Percentiles rank a stretch among this genome's conserved stretches.
Evolutionary conservation across 2,888 invertebrate species (phyloP).

Genomic region (Zhuqinia jingwanae): DNA sequence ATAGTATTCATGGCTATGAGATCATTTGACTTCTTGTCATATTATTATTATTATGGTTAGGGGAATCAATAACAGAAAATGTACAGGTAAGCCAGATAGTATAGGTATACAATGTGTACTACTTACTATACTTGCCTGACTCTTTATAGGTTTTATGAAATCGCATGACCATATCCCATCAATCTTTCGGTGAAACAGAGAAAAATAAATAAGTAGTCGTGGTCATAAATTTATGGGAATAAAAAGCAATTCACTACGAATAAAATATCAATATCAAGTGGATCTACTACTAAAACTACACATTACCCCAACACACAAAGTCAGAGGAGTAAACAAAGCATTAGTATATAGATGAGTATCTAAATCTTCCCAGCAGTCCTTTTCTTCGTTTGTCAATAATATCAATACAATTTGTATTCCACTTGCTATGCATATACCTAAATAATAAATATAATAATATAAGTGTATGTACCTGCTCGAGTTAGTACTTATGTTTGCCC

Average conservation of each 20-base stretch:
- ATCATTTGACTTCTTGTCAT: conserved; percentile 6
- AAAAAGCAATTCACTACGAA: conserved; percentile 33
- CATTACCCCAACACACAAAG: not conserved
- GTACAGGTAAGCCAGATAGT: not conserved
- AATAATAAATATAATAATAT: no score
- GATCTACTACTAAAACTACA: no score
- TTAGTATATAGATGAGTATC: not conserved
- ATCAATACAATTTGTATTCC: conserved; percentile 24
- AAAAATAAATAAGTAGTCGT: conserved; percentile 73
- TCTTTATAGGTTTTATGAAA: no score
- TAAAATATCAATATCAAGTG: no score
- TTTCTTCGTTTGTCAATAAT: conserved; percentile 37
- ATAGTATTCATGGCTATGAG: not conserved
- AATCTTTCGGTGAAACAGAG: conserved; percentile 73
- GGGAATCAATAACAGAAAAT: not conserved
- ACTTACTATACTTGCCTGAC: not conserved
- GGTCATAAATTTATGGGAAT: conserved; percentile 57
- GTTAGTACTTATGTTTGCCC: no score
- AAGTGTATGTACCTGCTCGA: no score
- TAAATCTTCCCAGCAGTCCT: not conserved
- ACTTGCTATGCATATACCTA: no score
- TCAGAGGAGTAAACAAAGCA: not conserved
- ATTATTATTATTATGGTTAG: not conserved
- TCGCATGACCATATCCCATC: conserved; percentile 74
- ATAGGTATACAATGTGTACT: not conserved